phyloP scores from a whole-genome alignment of 23 tunicate species.

The Corella eumyota region DNA sequence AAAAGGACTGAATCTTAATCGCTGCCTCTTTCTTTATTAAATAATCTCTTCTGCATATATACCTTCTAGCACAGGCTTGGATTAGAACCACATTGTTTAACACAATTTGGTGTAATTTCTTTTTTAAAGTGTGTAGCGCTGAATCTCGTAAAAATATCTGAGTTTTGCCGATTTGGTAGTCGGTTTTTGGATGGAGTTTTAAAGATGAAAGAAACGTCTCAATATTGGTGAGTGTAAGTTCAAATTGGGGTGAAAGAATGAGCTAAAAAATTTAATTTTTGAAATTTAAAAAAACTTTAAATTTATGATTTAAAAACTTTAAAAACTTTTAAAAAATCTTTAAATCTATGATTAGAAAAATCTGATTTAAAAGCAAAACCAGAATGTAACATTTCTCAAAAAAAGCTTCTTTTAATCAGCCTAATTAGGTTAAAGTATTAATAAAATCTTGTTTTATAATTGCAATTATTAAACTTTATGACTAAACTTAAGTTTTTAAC shows the following conservation, averaged over 20 bases:
- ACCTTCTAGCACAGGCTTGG: slow-evolving; percentile 26
- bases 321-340: too few species aligned
- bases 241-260: slow-evolving; percentile 13
- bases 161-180: slow-evolving; percentile 36
- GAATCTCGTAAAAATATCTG: slow-evolving; percentile 30
- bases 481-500: too few species aligned
- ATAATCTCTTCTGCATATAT: slow-evolving; percentile 17
- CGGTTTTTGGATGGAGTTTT: slow-evolving; percentile 5
- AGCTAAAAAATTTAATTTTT: too few species aligned
- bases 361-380: too few species aligned
- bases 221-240: slow-evolving; percentile 1
- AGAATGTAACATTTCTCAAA: too few species aligned
- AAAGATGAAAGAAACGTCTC: slow-evolving; percentile 4
- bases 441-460: too few species aligned
- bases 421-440: too few species aligned
- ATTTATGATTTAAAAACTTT: too few species aligned
- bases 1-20: slow-evolving; percentile 43
- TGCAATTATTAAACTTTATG: too few species aligned
- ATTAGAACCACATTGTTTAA: slow-evolving; percentile 9
- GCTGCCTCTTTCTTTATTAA: slow-evolving; percentile 12
- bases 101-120: slow-evolving; percentile 24
- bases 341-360: too few species aligned
- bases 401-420: too few species aligned
- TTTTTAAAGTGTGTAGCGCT: slow-evolving; percentile 16
- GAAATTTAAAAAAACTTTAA: too few species aligned